phyloP scores from a whole-genome alignment of 2,797 vertebrate species.

The Leptodactylus fallax region DNA sequence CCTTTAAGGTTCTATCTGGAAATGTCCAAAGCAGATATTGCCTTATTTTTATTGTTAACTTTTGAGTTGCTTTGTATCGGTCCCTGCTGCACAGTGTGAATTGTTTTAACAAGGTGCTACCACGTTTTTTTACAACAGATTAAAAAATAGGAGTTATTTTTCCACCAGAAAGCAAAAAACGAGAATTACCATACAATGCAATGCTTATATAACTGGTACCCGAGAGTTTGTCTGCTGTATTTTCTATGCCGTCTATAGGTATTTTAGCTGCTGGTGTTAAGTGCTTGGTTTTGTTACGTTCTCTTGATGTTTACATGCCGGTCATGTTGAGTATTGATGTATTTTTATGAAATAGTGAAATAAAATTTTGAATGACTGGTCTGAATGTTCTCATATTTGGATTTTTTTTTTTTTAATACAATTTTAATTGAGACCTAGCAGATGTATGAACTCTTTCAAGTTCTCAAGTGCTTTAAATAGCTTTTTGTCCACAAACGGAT shows the following conservation, averaged over 20 bases:
- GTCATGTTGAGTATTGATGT: constrained; percentile 35
- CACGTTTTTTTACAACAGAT: not conserved
- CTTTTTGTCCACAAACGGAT: too few relatives aligned
- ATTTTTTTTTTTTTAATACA: not conserved
- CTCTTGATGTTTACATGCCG: constrained; percentile 44
- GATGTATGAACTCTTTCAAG: too few relatives aligned
- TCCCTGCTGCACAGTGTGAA: not conserved
- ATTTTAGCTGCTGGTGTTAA: constrained; percentile 22
- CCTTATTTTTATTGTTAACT: too few relatives aligned
- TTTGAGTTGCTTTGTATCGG: not conserved
- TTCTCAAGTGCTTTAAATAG: too few relatives aligned
- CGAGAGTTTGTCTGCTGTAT: not conserved
- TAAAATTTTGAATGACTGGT: constrained; percentile 39
- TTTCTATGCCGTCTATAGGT: not conserved
- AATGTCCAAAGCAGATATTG: too few relatives aligned
- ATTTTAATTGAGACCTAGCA: not conserved
- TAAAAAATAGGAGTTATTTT: not conserved
- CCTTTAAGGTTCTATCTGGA: not conserved
- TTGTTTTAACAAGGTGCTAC: not conserved
- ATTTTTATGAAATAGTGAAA: constrained; percentile 48
- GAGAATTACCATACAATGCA: not conserved
- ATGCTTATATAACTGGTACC: not conserved
- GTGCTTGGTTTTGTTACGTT: constrained; percentile 9
- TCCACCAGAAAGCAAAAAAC: not conserved
- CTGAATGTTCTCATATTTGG: not conserved